Percentiles rank a stretch among this genome's conserved stretches.
These are phyloP conservation scores for Epinephelus cyanopodus DNA, from an alignment of 2,113 vertebrate species.

Conservation along the genomic window DNA sequence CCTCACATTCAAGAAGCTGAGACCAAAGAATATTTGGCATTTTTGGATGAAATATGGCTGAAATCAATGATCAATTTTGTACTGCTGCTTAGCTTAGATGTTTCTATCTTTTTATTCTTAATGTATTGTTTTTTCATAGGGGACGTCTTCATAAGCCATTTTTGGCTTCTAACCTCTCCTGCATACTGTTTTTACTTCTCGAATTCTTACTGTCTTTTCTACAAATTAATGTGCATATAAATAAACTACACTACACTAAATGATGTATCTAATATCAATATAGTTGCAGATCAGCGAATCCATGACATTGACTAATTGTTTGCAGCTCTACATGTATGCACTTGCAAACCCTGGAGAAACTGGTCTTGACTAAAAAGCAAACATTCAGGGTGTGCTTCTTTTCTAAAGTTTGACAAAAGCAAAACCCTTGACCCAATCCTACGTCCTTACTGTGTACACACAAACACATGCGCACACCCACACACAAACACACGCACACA, in stretches of 20 bases:
- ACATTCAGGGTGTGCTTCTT: slow-evolving; percentile 11
- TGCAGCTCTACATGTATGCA: not conserved
- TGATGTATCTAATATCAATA: not conserved
- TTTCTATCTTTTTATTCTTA: too few relatives aligned
- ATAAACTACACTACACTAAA: not conserved
- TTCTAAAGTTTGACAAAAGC: slow-evolving; percentile 5
- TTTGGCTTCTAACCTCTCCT: too few relatives aligned
- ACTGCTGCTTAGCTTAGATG: too few relatives aligned
- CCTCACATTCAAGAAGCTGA: not conserved
- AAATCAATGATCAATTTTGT: too few relatives aligned
- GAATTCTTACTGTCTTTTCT: too few relatives aligned
- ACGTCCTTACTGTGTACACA: not conserved
- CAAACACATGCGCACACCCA: not conserved
- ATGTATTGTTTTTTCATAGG: too few relatives aligned
- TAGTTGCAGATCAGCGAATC: not conserved
- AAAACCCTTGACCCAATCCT: not conserved
- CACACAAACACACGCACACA: not conserved
- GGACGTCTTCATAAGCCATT: too few relatives aligned
- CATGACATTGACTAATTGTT: not conserved
- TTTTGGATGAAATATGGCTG: not conserved
- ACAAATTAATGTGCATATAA: too few relatives aligned
- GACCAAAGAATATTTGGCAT: not conserved
- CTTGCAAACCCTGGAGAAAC: not conserved
- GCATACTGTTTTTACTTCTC: too few relatives aligned
- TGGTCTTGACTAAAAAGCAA: slow-evolving; percentile 6